Evolutionary conservation across 2,888 invertebrate genomes (phyloP).

Genomic region (Willowsia nigromaculata): DNA sequence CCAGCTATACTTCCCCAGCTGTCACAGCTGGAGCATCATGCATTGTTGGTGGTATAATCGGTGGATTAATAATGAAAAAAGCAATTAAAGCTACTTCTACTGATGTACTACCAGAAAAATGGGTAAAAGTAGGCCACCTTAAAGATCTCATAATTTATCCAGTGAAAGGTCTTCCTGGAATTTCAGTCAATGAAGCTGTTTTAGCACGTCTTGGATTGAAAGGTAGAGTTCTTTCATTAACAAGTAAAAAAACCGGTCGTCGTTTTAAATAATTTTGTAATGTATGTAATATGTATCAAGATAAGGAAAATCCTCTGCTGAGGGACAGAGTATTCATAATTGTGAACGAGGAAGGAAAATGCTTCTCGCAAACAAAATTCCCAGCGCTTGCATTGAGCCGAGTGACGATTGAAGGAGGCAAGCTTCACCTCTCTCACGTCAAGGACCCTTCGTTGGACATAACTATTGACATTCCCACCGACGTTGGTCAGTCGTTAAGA

Average conservation of each 20-base stretch:
- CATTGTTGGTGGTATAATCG: conserved; percentile 55
- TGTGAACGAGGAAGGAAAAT: conserved; percentile 63
- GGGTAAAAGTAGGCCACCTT: conserved; percentile 69
- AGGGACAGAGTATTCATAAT: conserved; percentile 75
- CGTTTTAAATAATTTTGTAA: neutral
- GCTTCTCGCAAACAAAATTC: conserved; percentile 51
- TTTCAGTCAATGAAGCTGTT: conserved; percentile 52
- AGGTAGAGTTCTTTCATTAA: no score
- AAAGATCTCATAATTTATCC: conserved; percentile 66
- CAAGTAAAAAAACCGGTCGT: no score
- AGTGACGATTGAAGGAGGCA: conserved; percentile 51
- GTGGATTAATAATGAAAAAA: conserved; percentile 62
- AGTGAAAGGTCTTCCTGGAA: conserved; percentile 56
- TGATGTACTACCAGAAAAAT: conserved; percentile 64
- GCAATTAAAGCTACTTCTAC: neutral
- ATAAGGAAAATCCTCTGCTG: conserved; percentile 22
- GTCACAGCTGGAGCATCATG: conserved; percentile 44
- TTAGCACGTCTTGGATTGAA: conserved; percentile 56
- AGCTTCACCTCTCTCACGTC: conserved; percentile 50
- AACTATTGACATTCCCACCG: conserved; percentile 54
- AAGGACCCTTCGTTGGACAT: conserved; percentile 48
- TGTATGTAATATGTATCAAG: neutral
- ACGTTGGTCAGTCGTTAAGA: no score
- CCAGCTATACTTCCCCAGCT: neutral
- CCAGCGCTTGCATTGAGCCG: conserved; percentile 63